Base-by-base conservation (phyloP, 2,797 vertebrate species). In the Luscinia megarhynchos region DNA sequence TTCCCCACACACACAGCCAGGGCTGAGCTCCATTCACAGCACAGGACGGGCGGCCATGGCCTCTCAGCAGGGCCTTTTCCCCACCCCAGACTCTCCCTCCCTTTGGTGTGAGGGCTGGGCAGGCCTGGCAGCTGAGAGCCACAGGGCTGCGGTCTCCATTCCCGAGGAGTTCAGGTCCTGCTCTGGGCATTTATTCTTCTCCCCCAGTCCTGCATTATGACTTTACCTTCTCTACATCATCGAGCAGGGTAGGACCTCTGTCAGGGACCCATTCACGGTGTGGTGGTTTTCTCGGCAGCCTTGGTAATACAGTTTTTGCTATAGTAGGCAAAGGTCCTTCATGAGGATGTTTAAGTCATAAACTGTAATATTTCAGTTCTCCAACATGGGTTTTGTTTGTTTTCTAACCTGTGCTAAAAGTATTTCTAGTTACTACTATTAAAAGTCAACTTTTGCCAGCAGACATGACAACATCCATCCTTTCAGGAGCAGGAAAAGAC, bases 161-260 rank as follows among this genome's bases (percentile, higher is more conserved):
- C 15, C 2, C 1, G 7, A 23, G 36, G 15, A 7, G 26, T 17
- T 29, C 15, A 7, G 4, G 15, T 38, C 20, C 36, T 30, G 27
- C 21, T 19, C 9, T 18, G 15, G 10, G 27, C 19, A 11, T 38
- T 23, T 9, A 26, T 15, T 32, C 55, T 26, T 10, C 27, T 32
- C 6, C 29, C 22, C 22, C 22, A 32, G 17, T 23, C 72, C 22
- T 12, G 45, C 32, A 8, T 2, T n/a, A 18, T 26, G 26, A 16
- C 29, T 51, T 21, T 4, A 14, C 9, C 27, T 67, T 6, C 5
- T 41, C 68, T 27, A 14, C 38, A 34, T 29, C 30, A 18, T 6
- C 0, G 1, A 63, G 9, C 4, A 5, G 9, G 6, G 11, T 9
- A 53, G 36, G 11, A 30, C 30, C 23, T 51, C 46, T 11, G 58